A percentile compares a stretch with the other conserved stretches of the same genome.
phyloP scores from a whole-genome alignment of 2,888 invertebrate species.

The Xanthia togata region DNA sequence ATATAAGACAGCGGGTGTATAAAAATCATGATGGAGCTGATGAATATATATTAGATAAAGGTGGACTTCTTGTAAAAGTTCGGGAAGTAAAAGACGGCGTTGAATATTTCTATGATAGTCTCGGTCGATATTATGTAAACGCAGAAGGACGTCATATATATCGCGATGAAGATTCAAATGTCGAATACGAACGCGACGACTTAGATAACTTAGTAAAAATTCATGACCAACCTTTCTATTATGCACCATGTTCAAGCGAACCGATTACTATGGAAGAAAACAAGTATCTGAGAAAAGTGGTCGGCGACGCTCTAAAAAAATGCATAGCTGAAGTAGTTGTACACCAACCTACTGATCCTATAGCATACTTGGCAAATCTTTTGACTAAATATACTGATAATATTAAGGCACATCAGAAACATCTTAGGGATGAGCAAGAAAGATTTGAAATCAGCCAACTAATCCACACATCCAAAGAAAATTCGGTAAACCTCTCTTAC shows the following conservation, averaged over 20 bases:
- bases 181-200: constrained; percentile 67
- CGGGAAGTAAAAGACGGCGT: constrained; percentile 63
- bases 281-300: constrained; percentile 67
- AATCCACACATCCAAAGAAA: constrained; percentile 24
- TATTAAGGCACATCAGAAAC: constrained; percentile 47
- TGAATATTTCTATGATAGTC: constrained; percentile 68
- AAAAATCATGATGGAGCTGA: constrained; percentile 65
- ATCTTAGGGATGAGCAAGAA: constrained; percentile 48
- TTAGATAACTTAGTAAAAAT: constrained; percentile 69
- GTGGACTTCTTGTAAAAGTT: constrained; percentile 66
- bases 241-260: constrained; percentile 49
- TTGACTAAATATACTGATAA: constrained; percentile 67
- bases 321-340: constrained; percentile 74
- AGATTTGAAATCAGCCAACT: constrained; percentile 56
- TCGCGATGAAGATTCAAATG: constrained; percentile 55
- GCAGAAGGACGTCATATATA: constrained; percentile 65
- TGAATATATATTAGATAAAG: constrained; percentile 67
- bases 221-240: constrained; percentile 11
- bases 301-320: constrained; percentile 71
- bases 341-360: constrained; percentile 73
- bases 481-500: constrained; percentile 20
- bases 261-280: constrained; percentile 66
- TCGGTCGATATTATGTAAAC: constrained; percentile 70
- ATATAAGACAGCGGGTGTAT: constrained; percentile 63
- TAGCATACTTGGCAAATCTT: constrained; percentile 69